phyloP scores from a whole-genome alignment of 1,140 invertebrate species.

The Drosophila baimaii region DNA sequence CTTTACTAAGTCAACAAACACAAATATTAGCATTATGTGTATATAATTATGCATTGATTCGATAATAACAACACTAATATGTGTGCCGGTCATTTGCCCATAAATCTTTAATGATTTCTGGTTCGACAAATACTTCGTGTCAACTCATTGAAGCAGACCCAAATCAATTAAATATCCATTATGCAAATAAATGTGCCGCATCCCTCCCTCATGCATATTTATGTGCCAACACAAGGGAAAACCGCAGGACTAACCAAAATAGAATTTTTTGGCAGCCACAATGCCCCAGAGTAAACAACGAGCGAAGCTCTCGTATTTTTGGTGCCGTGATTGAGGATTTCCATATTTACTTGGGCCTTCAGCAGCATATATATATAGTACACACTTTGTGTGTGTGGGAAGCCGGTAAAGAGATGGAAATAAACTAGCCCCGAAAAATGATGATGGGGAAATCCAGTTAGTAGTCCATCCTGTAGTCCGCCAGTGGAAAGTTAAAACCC shows the following conservation, averaged over 20 bases:
- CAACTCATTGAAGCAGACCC: constrained; percentile 35
- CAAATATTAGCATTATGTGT: not conserved
- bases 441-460: constrained; percentile 6
- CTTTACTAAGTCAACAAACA: not conserved
- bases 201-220: constrained; percentile 40
- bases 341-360: constrained; percentile 35
- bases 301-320: constrained; percentile 5
- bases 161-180: constrained; percentile 51
- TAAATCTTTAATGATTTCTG: constrained; percentile 30
- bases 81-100: constrained; percentile 6
- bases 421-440: constrained; percentile 10
- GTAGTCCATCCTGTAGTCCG: constrained; percentile 5
- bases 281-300: constrained; percentile 39
- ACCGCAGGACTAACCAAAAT: constrained; percentile 45
- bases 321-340: constrained; percentile 41
- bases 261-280: constrained; percentile 47
- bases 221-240: constrained; percentile 23
- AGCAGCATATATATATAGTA: not conserved
- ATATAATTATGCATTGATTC: constrained; percentile 18
- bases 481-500: constrained; percentile 8
- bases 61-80: constrained; percentile 7
- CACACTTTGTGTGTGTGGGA: constrained; percentile 20
- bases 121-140: constrained; percentile 26
- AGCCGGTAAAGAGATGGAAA: constrained; percentile 27
- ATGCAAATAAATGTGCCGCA: constrained; percentile 36